These are phyloP conservation scores for Flexamia atlantica DNA, from an alignment of 2,888 invertebrate species.

Conservation along the genomic window DNA sequence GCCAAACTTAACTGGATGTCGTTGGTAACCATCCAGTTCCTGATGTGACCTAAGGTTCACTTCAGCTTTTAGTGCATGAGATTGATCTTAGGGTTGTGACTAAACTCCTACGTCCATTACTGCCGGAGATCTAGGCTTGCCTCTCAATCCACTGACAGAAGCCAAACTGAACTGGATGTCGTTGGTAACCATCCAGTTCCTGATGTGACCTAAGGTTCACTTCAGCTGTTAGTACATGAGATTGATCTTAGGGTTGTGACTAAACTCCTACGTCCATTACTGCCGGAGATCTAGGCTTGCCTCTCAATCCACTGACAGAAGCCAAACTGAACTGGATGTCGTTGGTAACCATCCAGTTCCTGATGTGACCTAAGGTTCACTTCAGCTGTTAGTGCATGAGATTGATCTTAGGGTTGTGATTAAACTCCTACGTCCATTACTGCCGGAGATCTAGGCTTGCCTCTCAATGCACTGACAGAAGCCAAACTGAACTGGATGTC, in stretches of 20 bases:
- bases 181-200: neutral
- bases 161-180: neutral
- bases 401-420: neutral
- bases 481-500: slow-evolving; percentile 28
- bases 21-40: neutral
- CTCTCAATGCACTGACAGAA: slow-evolving; percentile 10
- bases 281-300: neutral
- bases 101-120: slow-evolving; percentile 9
- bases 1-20: neutral
- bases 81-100: neutral
- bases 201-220: no score
- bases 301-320: neutral
- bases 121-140: neutral
- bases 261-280: slow-evolving; percentile 4
- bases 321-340: neutral
- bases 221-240: neutral
- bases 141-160: neutral
- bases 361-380: no score
- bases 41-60: neutral
- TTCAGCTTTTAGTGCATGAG: neutral
- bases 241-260: neutral
- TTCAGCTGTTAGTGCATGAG: neutral
- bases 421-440: slow-evolving; percentile 9
- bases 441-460: neutral
- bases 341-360: neutral